phyloP scores from a whole-genome alignment of 2,888 invertebrate genomes.

The Leucophenga maculata region DNA sequence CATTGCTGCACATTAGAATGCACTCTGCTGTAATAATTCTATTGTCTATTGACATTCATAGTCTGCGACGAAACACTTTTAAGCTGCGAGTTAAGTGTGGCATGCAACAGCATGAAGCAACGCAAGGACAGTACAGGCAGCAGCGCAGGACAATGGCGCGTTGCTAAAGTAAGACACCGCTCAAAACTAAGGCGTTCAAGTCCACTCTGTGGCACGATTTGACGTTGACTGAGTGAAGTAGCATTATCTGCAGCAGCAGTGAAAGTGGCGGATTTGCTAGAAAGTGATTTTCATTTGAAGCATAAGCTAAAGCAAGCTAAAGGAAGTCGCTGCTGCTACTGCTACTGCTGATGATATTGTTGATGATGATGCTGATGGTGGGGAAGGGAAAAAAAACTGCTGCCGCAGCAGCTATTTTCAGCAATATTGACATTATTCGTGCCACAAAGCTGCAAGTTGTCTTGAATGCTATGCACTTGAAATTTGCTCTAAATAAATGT shows the following conservation, averaged over 20 bases:
- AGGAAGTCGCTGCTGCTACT: too few species aligned
- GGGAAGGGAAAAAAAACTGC: too few species aligned
- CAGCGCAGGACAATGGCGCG: neutral
- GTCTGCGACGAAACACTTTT: conserved; percentile 41
- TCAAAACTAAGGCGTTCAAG: neutral
- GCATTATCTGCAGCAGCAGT: neutral
- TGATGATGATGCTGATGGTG: too few species aligned
- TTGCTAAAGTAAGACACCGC: neutral
- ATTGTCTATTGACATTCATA: conserved; percentile 63
- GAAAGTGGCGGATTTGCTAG: conserved; percentile 13
- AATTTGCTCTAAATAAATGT: too few species aligned
- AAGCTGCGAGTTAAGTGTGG: conserved; percentile 19
- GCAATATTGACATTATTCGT: conserved; percentile 13
- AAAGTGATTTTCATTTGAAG: conserved; percentile 20
- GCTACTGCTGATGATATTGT: neutral
- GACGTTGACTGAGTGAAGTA: neutral
- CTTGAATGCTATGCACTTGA: neutral
- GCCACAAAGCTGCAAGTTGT: neutral
- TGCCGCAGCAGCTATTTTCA: neutral
- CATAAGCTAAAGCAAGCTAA: neutral
- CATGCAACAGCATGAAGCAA: neutral
- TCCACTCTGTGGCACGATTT: neutral
- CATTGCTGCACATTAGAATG: conserved; percentile 39
- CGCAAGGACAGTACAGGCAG: too few species aligned
- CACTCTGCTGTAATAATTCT: conserved; percentile 48